Base-by-base conservation (phyloP, 64 coral and sea anemone genomes). In the Pocillopora damicornis region DNA sequence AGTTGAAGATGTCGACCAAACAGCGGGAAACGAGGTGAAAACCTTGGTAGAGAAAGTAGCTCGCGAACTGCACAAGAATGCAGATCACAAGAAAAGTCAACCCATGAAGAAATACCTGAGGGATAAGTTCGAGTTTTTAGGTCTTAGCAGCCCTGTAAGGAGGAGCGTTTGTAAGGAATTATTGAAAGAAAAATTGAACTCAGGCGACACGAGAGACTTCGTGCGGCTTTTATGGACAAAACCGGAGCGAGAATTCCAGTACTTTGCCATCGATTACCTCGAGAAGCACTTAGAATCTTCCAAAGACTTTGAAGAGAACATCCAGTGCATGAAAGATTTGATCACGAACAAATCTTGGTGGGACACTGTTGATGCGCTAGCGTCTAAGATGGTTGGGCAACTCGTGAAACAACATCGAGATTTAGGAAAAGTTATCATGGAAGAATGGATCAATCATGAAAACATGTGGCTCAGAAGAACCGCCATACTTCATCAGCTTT, bases 391-490 rank as follows among this genome's bases (percentile, higher is more conserved):
- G 12, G 80, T 99, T 51, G 97, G 97, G 0, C 22, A 56, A 37
- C 23, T 99, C 22, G 97, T 99, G 59, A 86, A 62, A 65, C 87
- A 73, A 76, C 76, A 95, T 59, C 93, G 84, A 58, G 76, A 25
- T 16, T 25, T 76, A 59, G 90, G 97, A 15, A 95, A 90, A 76
- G 73, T 60, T 75, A 18, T 88, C 4, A 91, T 99, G 93, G 83
- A 99, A 77, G 73, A 91, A 63, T 99, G 97, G 97, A 91, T 99
- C 11, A 60, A 90, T n/a, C 76, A 95, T 76, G 93, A 99, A n/a
- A 99, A 99, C 75, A 93, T 99, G 97, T 99, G 97, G 97, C 74
- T 99, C 4, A 90, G 97, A 23, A 83, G 97, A 75, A 88, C 90
- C 13, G 97, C 97, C 7, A 72, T 99, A 64, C 66, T 99, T 13